A percentile compares a stretch with the other conserved stretches of the same genome.
phyloP scores from a whole-genome alignment of 2,797 vertebrate genomes.

The Crypturellus tataupa region DNA sequence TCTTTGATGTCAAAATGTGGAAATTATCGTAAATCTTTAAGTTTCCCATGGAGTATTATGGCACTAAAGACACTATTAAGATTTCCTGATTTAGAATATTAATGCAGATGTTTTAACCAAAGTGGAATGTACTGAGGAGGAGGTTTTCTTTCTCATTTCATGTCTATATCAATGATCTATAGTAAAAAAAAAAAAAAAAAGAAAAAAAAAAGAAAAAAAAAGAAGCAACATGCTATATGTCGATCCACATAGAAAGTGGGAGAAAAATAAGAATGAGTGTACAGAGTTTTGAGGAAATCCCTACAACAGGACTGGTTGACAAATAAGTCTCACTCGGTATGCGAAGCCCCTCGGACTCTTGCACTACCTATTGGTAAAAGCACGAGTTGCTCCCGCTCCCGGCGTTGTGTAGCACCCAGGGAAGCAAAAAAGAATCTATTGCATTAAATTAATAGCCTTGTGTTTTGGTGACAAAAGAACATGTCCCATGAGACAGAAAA shows the following conservation, averaged over 20 bases:
- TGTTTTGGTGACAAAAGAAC: not conserved
- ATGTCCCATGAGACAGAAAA: not conserved
- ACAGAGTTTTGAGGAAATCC: not conserved
- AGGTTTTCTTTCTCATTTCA: rapidly evolving
- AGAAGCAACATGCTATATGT: not conserved
- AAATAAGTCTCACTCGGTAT: not conserved
- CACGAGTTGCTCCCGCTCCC: not conserved
- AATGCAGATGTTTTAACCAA: not conserved
- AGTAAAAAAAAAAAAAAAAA: too few relatives aligned
- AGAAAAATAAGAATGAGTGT: not conserved
- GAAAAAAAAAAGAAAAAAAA: too few relatives aligned
- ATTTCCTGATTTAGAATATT: not conserved
- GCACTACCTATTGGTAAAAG: not conserved
- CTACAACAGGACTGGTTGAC: not conserved
- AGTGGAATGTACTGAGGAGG: not conserved
- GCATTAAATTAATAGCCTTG: slow-evolving; percentile 21
- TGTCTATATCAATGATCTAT: not conserved
- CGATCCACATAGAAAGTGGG: not conserved
- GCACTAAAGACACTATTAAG: not conserved
- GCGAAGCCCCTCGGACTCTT: not conserved
- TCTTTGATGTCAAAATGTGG: slow-evolving; percentile 15
- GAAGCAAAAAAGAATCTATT: not conserved
- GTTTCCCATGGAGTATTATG: not conserved
- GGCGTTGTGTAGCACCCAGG: not conserved
- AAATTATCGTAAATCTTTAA: slow-evolving; percentile 23